Base-by-base conservation (phyloP, 2,888 invertebrate species). In the Chrysodeixis includens region DNA sequence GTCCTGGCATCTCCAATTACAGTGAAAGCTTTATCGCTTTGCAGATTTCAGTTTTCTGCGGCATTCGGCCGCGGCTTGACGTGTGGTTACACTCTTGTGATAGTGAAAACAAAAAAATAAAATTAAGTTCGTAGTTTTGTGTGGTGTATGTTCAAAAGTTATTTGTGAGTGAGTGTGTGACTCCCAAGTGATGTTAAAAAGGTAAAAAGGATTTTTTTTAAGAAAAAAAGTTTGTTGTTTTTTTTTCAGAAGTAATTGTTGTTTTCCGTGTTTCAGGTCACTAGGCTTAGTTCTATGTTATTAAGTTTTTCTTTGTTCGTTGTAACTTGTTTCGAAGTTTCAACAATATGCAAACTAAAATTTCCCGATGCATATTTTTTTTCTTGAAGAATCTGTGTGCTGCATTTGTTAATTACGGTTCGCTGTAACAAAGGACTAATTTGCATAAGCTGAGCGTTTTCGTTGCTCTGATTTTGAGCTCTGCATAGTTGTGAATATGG, bases 31-130 rank as follows among this genome's bases (percentile, higher is more conserved):
- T 83, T 83, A 83, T 76, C 71, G 80, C 82, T 78, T 84, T 86
- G 85, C 85, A 84, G 83, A 77, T 82, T 85, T 82, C 79, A 90
- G 90, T 90, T 72, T 82, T 79, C 89, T 90, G 90, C 90, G 90
- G 89, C 83, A 89, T 76, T 83, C 63, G 67, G 78, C 74, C 81
- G 84, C 72, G 74, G 57, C 9, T 30, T 54, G 81, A 80, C 86
- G 81, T 71, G 30, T 74, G 12, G n/a, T 56, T 30, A 5, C 30
- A 6, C 55, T 60, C 69, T 70, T 52, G 46, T 55, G 22, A 69
- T 64, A 71, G 58, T 74, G 61, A 49, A 51, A 52, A 30, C 53
- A 69, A 69, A 61, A n/a, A 70, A 57, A 75, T 66, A 56, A 63
- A 40, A 62, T 69, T 63, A 71, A 74, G 63, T 74, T 32, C 62